phyloP scores from a whole-genome alignment of 2,888 invertebrate genomes.

The Thymelicus acteon region DNA sequence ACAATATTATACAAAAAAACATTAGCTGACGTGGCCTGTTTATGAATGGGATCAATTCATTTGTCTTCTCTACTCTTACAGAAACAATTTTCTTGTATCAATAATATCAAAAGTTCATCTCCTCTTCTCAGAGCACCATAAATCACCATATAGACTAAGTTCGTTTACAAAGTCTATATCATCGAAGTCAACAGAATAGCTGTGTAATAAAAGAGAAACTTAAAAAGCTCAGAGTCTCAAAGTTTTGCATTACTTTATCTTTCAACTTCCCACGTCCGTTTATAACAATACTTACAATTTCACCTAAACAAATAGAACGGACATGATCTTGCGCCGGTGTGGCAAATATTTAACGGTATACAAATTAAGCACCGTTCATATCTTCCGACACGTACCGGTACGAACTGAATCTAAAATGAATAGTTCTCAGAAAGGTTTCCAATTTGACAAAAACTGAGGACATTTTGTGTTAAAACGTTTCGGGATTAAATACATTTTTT shows the following conservation, averaged over 20 bases:
- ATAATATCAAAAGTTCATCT: too few species aligned
- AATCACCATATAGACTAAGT: background rate
- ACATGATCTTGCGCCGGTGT: constrained; percentile 46
- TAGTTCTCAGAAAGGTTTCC: constrained; percentile 32
- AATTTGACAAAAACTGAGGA: constrained; percentile 26
- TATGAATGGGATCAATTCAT: too few species aligned
- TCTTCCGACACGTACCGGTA: constrained; percentile 31
- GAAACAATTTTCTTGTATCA: background rate
- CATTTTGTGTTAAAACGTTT: constrained; percentile 20
- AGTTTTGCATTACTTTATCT: constrained; percentile 51
- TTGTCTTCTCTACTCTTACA: too few species aligned
- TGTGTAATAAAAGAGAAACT: constrained; percentile 64
- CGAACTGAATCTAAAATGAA: constrained; percentile 33
- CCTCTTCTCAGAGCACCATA: too few species aligned
- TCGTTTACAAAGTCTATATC: background rate
- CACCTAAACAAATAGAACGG: constrained; percentile 67
- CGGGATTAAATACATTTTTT: constrained; percentile 4
- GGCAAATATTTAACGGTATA: constrained; percentile 69
- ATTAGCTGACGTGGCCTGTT: too few species aligned
- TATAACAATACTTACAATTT: constrained; percentile 65
- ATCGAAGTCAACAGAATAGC: constrained; percentile 39
- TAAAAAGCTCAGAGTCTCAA: constrained; percentile 44
- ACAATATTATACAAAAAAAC: background rate
- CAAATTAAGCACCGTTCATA: constrained; percentile 39
- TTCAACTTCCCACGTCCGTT: constrained; percentile 66